Conservation (phyloP, 1,140 invertebrate genomes). For the Conopomorpha cramerella region DNA sequence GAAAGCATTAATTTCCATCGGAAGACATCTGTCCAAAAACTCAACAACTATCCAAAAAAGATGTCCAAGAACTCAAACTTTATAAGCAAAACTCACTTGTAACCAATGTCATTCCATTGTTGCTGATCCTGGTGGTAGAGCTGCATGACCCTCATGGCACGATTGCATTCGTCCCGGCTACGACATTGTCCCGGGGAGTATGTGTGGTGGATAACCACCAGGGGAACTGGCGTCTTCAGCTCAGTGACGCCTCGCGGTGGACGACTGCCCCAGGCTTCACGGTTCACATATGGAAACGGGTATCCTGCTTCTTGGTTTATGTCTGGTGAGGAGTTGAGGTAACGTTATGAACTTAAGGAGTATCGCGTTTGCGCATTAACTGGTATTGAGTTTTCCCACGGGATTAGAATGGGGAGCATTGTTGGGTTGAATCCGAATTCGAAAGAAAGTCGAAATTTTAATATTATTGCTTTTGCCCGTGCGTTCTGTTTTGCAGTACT, state of each 20-base stretch:
- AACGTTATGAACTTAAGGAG: no score
- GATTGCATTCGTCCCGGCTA: conserved; percentile 50
- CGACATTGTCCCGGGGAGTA: conserved; percentile 65
- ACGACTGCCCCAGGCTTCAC: conserved; percentile 65
- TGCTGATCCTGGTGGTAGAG: conserved; percentile 58
- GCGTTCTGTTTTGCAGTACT: no score
- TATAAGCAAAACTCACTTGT: conserved; percentile 48
- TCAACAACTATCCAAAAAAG: background rate
- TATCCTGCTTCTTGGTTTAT: no score
- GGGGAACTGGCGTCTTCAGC: conserved; percentile 66
- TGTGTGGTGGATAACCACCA: conserved; percentile 78
- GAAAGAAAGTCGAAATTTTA: no score
- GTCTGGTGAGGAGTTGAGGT: no score
- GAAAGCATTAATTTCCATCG: no score
- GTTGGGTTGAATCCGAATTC: no score
- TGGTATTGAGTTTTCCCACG: no score
- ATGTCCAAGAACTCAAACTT: background rate
- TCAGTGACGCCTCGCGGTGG: conserved; percentile 40
- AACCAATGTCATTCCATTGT: conserved; percentile 73
- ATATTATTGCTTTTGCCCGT: no score
- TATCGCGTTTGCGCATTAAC: no score
- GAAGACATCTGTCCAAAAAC: no score
- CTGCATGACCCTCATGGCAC: conserved; percentile 63
- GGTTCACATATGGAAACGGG: conserved; percentile 7
- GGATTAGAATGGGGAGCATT: no score